Percentiles rank a stretch among this genome's conserved stretches.
These are phyloP conservation scores for Eunapius fragilis DNA, from an alignment of 37 sponge, comb jelly and placozoan species.

Conservation along the genomic window DNA sequence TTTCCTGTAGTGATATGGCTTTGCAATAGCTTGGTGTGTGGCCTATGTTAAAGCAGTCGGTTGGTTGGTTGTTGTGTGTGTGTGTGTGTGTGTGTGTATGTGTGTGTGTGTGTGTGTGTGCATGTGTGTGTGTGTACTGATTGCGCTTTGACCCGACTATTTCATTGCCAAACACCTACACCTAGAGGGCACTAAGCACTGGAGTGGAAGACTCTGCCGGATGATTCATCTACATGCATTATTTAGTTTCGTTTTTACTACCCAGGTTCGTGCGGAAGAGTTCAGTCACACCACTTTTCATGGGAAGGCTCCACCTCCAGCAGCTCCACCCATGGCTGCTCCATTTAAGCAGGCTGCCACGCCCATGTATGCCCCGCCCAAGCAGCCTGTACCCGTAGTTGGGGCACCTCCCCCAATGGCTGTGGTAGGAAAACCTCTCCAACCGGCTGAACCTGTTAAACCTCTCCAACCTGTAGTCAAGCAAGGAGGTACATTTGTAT, in stretches of 20 bases:
- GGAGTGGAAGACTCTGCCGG: no score
- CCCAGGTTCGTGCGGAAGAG: slow-evolving; percentile 77
- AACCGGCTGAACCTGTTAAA: background rate
- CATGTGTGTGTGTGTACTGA: background rate
- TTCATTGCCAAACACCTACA: no score
- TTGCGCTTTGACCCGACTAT: no score
- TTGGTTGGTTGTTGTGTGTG: no score
- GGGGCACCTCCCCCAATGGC: background rate
- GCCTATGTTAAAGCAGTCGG: no score
- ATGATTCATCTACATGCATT: no score
- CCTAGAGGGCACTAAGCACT: no score
- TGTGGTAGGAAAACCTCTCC: background rate
- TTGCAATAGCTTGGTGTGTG: no score
- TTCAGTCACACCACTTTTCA: slow-evolving; percentile 98
- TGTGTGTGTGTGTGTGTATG: no score
- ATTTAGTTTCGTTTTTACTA: background rate
- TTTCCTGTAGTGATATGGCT: no score
- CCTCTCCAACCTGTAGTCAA: background rate
- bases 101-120: background rate
- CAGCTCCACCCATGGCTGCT: background rate
- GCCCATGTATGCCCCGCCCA: background rate
- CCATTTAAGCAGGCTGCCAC: background rate
- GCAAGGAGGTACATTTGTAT: background rate
- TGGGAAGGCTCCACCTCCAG: background rate
- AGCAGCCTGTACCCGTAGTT: background rate